These are phyloP conservation scores for Pogonophryne albipinna DNA, from an alignment of 2,797 vertebrate genomes.

Conservation along the genomic window DNA sequence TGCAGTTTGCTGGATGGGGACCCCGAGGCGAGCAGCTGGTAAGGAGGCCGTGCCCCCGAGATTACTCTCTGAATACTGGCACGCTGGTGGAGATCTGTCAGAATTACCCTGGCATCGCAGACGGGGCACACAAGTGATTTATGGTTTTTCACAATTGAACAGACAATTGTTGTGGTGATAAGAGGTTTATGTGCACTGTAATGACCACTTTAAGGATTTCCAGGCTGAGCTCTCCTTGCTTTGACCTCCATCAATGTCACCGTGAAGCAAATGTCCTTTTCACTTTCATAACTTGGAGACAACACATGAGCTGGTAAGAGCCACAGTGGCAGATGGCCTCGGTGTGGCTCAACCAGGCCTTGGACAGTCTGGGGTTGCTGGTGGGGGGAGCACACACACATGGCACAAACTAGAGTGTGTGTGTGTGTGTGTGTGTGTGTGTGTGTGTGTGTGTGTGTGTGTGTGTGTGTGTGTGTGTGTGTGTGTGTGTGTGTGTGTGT, in stretches of 20 bases:
- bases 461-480: no score
- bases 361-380: conserved; percentile 34
- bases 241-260: conserved; percentile 48
- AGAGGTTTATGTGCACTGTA: conserved; percentile 29
- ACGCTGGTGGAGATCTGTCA: conserved; percentile 23
- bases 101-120: conserved; percentile 5
- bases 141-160: conserved; percentile 19
- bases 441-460: no score
- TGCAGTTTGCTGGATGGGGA: conserved; percentile 98
- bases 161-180: conserved; percentile 26
- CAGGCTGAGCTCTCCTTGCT: conserved; percentile 21
- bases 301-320: conserved; percentile 41
- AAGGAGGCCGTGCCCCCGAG: conserved; percentile 72
- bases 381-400: conserved; percentile 27
- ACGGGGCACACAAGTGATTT: conserved; percentile 28
- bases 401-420: conserved; percentile 22
- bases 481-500: no score
- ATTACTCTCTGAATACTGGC: conserved; percentile 32
- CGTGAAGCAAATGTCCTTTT: conserved; percentile 25
- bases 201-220: conserved; percentile 24
- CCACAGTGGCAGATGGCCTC: conserved; percentile 72
- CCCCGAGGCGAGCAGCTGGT: conserved; percentile 97
- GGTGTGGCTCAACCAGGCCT: conserved; percentile 43
- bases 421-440: conserved; percentile 1
- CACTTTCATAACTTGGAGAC: conserved; percentile 26